A percentile compares a stretch with the other conserved stretches of the same genome.
Conservation (phyloP, 1,140 invertebrate genomes). For the Nomia melanderi region DNA sequence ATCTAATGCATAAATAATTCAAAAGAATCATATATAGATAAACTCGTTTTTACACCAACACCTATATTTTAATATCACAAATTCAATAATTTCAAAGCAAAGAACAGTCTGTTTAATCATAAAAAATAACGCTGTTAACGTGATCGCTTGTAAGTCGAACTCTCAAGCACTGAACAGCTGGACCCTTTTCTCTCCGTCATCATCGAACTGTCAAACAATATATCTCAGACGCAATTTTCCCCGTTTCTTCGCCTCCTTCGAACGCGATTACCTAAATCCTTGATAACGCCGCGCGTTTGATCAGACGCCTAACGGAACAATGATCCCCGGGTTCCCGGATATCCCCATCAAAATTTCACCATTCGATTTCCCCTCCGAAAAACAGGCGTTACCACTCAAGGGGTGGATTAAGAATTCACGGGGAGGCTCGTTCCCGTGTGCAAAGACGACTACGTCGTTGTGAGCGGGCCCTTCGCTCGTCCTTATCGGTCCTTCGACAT, state of each 20-base stretch:
- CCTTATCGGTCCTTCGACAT: constrained; percentile 49
- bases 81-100: too few relatives aligned
- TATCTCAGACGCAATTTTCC: not conserved
- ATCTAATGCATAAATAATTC: too few relatives aligned
- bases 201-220: not conserved
- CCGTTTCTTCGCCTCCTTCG: not conserved
- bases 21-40: too few relatives aligned
- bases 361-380: constrained; percentile 32
- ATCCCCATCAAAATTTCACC: constrained; percentile 23
- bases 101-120: too few relatives aligned
- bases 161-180: too few relatives aligned
- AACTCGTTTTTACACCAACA: too few relatives aligned
- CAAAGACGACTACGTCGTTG: constrained; percentile 18
- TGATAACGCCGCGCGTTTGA: not conserved
- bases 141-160: too few relatives aligned
- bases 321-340: not conserved
- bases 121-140: too few relatives aligned
- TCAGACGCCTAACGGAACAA: not conserved
- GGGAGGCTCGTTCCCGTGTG: constrained; percentile 8
- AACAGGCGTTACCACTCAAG: constrained; percentile 41
- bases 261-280: not conserved
- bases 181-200: too few relatives aligned
- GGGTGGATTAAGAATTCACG: constrained; percentile 18
- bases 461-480: constrained; percentile 27
- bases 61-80: too few relatives aligned